These are phyloP conservation scores for Thereva nobilitata DNA, from an alignment of 2,888 invertebrate genomes.

Conservation along the genomic window DNA sequence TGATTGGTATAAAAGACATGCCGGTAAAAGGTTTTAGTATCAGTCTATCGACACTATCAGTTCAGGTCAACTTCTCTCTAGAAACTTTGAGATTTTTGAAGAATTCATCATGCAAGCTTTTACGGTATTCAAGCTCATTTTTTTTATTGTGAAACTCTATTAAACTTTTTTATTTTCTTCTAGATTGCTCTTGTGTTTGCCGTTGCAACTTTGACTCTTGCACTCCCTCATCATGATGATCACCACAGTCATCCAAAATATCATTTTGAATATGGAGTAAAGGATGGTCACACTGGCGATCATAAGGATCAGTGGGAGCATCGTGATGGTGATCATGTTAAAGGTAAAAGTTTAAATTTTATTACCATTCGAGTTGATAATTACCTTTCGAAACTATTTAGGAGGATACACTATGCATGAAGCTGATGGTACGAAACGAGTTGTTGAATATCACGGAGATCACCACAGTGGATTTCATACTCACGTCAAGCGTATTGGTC, in stretches of 20 bases:
- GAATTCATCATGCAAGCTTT: too few relatives aligned
- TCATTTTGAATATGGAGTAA: slow-evolving; percentile 52
- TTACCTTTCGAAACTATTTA: slow-evolving; percentile 29
- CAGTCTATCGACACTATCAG: neutral
- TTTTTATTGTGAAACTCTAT: too few relatives aligned
- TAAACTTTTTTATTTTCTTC: too few relatives aligned
- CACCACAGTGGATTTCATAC: slow-evolving; percentile 61
- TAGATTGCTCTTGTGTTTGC: too few relatives aligned
- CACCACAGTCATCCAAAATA: slow-evolving; percentile 53
- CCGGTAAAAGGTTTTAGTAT: neutral
- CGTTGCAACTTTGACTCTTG: too few relatives aligned
- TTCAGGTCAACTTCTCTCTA: neutral
- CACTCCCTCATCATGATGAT: slow-evolving; percentile 47
- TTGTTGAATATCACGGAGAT: slow-evolving; percentile 60
- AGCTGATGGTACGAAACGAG: slow-evolving; percentile 60
- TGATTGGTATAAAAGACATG: too few relatives aligned
- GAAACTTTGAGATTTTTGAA: neutral
- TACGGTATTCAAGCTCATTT: too few relatives aligned
- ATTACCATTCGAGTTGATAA: too few relatives aligned
- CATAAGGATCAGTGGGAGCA: slow-evolving; percentile 55
- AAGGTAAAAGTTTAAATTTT: slow-evolving; percentile 38
- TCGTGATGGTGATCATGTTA: slow-evolving; percentile 57
- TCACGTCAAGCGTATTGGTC: slow-evolving; percentile 59
- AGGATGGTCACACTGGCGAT: slow-evolving; percentile 53
- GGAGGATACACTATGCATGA: slow-evolving; percentile 59